Evolutionary conservation across 2,888 invertebrate genomes (phyloP).

Genomic region (Electrophaes corylata): DNA sequence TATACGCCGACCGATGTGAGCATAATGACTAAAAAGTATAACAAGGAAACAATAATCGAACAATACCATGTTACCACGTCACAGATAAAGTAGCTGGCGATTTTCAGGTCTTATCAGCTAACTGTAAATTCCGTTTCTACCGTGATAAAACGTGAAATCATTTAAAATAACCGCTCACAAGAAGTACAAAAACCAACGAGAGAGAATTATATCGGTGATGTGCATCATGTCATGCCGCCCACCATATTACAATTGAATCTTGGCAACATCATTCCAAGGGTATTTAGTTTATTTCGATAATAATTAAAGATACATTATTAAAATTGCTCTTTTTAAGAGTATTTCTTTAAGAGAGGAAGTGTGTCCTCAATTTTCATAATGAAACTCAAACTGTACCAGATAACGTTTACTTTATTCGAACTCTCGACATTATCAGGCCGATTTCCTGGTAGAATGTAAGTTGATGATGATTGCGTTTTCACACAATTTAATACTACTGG

Average conservation of each 20-base stretch:
- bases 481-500: too few relatives aligned
- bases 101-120: conserved; percentile 43
- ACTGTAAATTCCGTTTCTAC: conserved; percentile 39
- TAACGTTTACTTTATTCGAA: conserved; percentile 17
- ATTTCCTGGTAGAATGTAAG: conserved; percentile 6
- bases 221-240: too few relatives aligned
- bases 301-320: conserved; percentile 6
- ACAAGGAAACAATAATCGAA: conserved; percentile 5
- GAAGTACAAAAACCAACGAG: not conserved
- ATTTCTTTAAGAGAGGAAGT: conserved; percentile 13
- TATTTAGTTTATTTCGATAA: conserved; percentile 21
- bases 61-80: conserved; percentile 34
- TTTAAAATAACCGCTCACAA: conserved; percentile 8
- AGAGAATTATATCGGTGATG: not conserved
- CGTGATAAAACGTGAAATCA: conserved; percentile 29
- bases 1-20: not conserved
- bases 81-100: conserved; percentile 47
- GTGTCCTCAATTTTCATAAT: conserved; percentile 9
- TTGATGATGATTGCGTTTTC: too few relatives aligned
- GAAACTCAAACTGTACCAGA: conserved; percentile 11
- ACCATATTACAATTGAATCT: conserved; percentile 21
- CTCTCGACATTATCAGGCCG: conserved; percentile 7
- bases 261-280: conserved; percentile 23
- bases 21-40: not conserved
- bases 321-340: conserved; percentile 1